Conservation (phyloP, 2,113 vertebrate genomes). For the Manacus vitellinus region DNA sequence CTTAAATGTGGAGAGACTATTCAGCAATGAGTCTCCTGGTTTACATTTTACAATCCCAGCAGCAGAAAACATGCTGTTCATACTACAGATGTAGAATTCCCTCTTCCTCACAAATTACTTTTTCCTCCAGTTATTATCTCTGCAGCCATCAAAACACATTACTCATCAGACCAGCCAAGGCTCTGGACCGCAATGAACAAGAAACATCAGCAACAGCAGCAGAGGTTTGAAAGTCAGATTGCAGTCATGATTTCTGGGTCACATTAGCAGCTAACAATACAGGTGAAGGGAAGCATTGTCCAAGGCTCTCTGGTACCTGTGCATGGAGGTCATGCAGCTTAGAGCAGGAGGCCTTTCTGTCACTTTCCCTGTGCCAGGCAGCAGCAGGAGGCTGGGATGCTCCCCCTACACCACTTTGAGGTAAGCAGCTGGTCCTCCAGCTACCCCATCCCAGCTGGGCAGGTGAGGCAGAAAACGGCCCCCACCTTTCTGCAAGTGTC, state of each 20-base stretch:
- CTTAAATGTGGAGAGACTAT: not conserved
- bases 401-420: not conserved
- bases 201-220: not conserved
- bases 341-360: not conserved
- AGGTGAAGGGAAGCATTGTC: not conserved
- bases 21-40: not conserved
- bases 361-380: not conserved
- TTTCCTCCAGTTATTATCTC: not conserved
- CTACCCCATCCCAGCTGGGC: not conserved
- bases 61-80: not conserved
- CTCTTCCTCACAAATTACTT: not conserved
- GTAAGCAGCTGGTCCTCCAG: not conserved
- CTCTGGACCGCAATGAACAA: not conserved
- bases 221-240: not conserved
- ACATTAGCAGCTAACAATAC: rapidly evolving
- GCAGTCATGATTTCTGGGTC: not conserved
- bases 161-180: not conserved
- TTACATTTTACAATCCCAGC: not conserved
- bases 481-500: not conserved
- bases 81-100: not conserved
- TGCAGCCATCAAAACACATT: not conserved
- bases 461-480: not conserved
- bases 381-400: not conserved
- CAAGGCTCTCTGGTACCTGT: not conserved
- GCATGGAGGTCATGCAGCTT: not conserved